phyloP scores from a whole-genome alignment of 1,140 invertebrate genomes.

The Aphelinus certus region DNA sequence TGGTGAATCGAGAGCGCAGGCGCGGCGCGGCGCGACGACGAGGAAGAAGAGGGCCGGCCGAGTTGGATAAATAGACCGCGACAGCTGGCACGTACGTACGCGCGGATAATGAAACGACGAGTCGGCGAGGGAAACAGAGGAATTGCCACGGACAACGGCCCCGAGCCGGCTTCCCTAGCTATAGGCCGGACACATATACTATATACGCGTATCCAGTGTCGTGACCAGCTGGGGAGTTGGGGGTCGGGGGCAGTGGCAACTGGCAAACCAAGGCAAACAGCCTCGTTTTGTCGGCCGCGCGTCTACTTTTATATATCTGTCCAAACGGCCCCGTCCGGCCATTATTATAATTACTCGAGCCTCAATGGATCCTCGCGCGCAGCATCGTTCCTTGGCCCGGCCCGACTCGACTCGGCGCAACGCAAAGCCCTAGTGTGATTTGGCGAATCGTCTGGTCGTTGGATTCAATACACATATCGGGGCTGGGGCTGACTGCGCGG shows the following conservation, averaged over 20 bases:
- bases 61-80: slow-evolving; percentile 18
- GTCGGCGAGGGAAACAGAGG: slow-evolving; percentile 16
- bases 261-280: slow-evolving; percentile 6
- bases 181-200: not conserved
- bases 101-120: slow-evolving; percentile 13
- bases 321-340: not conserved
- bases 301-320: not conserved
- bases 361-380: too few relatives aligned
- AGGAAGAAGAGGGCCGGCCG: not conserved
- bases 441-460: too few relatives aligned
- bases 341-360: too few relatives aligned
- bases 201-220: not conserved
- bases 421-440: too few relatives aligned
- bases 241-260: not conserved
- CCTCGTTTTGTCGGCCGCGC: slow-evolving; percentile 7
- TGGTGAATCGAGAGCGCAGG: not conserved
- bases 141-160: not conserved
- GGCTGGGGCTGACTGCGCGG: too few relatives aligned
- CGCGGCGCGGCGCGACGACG: too few relatives aligned
- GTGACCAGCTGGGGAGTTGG: slow-evolving; percentile 12
- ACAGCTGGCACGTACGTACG: not conserved
- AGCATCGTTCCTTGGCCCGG: too few relatives aligned
- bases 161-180: not conserved
- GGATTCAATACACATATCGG: too few relatives aligned
- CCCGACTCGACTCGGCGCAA: too few relatives aligned